Conservation (phyloP, 2,113 vertebrate genomes). For the Ranitomeya imitator region DNA sequence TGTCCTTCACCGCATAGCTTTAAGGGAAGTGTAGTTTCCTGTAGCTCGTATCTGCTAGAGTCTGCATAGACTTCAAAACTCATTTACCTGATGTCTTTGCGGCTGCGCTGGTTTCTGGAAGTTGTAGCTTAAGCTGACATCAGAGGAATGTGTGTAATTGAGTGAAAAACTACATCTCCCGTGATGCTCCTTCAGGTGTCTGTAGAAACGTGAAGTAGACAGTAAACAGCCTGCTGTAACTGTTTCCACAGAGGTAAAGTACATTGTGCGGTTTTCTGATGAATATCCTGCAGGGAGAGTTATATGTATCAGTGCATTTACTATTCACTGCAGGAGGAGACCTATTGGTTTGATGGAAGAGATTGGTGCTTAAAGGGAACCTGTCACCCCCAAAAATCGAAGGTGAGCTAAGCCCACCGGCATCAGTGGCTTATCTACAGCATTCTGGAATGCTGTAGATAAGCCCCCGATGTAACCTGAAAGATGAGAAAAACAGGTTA, state of each 20-base stretch:
- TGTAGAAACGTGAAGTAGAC: constrained; percentile 26
- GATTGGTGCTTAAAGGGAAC: too few species aligned
- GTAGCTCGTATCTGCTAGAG: rapidly evolving
- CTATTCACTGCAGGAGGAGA: too few species aligned
- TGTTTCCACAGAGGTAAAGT: neutral
- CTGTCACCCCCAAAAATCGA: too few species aligned
- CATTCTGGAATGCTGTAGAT: too few species aligned
- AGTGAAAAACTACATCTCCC: constrained; percentile 14
- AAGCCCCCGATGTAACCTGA: too few species aligned
- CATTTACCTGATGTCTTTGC: constrained; percentile 38
- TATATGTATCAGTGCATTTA: too few species aligned
- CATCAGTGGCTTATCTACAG: too few species aligned
- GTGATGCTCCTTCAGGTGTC: neutral
- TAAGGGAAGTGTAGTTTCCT: constrained; percentile 38
- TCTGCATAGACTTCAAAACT: neutral
- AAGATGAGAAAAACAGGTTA: too few species aligned
- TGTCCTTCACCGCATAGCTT: neutral
- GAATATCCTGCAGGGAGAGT: neutral
- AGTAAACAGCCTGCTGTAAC: constrained; percentile 48
- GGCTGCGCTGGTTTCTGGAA: constrained; percentile 21
- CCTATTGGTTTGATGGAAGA: too few species aligned
- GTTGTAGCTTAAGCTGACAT: neutral
- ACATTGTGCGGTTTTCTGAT: neutral
- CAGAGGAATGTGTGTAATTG: too few species aligned
- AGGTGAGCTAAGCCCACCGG: too few species aligned